These are phyloP conservation scores for Gymnocypris eckloni DNA, from an alignment of 2,797 vertebrate genomes.

Conservation along the genomic window DNA sequence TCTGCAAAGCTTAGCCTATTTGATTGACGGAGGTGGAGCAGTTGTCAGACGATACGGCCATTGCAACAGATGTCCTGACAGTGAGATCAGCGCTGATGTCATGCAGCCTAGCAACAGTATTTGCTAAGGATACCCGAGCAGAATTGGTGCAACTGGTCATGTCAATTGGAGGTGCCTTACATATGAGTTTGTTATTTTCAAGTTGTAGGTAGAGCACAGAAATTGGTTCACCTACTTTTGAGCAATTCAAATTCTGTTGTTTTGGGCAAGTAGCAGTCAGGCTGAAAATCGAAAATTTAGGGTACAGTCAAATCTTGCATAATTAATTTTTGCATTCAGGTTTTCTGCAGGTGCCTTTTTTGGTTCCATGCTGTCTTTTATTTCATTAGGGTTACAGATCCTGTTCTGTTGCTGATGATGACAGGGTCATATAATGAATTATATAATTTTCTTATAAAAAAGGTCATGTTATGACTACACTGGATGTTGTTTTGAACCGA, in stretches of 20 bases:
- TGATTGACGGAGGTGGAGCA: slow-evolving; percentile 23
- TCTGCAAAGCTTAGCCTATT: slow-evolving; percentile 38
- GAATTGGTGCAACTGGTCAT: neutral
- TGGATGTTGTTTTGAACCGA: slow-evolving; percentile 21
- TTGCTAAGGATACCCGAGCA: slow-evolving; percentile 50
- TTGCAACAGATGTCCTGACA: slow-evolving; percentile 29
- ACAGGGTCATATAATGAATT: neutral
- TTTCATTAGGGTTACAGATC: neutral
- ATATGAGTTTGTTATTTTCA: slow-evolving; percentile 18
- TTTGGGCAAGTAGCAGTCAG: neutral
- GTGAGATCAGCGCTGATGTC: slow-evolving; percentile 49
- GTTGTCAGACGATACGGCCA: slow-evolving; percentile 26
- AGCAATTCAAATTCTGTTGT: neutral
- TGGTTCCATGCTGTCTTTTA: neutral
- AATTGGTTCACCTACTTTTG: neutral
- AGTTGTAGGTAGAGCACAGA: neutral
- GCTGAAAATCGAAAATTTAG: neutral
- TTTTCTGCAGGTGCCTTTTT: neutral
- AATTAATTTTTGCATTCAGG: neutral
- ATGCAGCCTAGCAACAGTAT: slow-evolving; percentile 54
- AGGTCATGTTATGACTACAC: neutral
- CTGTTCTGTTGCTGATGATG: neutral
- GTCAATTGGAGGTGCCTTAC: neutral
- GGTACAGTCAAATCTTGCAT: neutral
- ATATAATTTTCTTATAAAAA: neutral